A percentile compares a stretch with the other conserved stretches of the same genome.
Conservation (phyloP, 2,888 invertebrate genomes). For the Rosalia funebris region DNA sequence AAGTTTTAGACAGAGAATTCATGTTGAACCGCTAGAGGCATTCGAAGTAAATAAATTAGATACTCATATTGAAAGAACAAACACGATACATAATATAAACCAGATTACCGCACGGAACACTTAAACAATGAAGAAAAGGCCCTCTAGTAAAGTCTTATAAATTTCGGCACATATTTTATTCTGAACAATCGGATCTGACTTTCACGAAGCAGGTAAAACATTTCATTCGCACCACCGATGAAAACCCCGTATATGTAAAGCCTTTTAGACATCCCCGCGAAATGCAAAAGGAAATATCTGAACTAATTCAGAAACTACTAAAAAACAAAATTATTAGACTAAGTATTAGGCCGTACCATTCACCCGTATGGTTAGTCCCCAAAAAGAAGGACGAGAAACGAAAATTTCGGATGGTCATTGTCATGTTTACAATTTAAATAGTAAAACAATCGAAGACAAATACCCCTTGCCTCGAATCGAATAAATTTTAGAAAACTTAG, state of each 20-base stretch:
- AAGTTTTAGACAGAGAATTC: no score
- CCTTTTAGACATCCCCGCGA: not conserved
- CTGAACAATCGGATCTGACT: no score
- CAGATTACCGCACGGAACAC: no score
- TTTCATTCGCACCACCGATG: not conserved
- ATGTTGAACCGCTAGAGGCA: no score
- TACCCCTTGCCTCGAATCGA: not conserved
- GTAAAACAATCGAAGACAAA: not conserved
- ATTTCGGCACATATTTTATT: no score
- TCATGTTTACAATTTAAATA: not conserved
- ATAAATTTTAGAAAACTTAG: not conserved
- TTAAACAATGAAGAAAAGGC: no score
- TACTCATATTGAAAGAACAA: no score
- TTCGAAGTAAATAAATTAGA: no score
- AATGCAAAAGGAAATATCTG: not conserved
- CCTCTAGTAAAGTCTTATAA: no score
- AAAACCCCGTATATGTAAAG: not conserved
- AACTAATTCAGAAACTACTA: not conserved
- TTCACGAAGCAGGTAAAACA: no score
- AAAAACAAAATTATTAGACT: not conserved
- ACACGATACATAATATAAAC: no score
- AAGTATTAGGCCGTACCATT: not conserved
- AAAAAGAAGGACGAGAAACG: not conserved
- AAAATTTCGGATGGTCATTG: not conserved
- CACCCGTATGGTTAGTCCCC: not conserved